These are phyloP conservation scores for Plecotus auritus DNA, from an alignment of 2,113 vertebrate genomes.

Conservation along the genomic window DNA sequence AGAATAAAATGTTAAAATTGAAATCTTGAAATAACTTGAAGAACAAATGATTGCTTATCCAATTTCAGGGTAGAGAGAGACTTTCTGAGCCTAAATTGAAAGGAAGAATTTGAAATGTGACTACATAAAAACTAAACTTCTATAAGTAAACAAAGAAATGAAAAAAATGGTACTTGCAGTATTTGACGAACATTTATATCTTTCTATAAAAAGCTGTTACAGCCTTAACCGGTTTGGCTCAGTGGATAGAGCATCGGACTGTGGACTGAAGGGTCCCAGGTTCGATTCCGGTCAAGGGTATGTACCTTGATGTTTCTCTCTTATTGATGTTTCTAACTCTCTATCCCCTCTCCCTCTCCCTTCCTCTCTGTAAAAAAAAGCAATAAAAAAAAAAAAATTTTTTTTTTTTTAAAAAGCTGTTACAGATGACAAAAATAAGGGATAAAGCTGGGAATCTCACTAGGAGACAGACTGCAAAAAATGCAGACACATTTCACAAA, in stretches of 20 bases:
- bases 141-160: not conserved
- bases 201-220: conserved; percentile 7
- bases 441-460: not conserved
- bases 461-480: not conserved
- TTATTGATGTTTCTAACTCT: too few species aligned
- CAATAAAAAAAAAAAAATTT: too few species aligned
- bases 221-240: not conserved
- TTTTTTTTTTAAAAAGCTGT: not conserved
- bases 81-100: conserved; percentile 12
- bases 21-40: not conserved
- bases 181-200: not conserved
- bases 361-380: too few species aligned
- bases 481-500: not conserved
- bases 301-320: too few species aligned
- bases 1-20: not conserved
- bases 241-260: too few species aligned
- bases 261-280: too few species aligned
- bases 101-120: not conserved
- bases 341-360: too few species aligned
- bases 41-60: not conserved
- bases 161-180: not conserved
- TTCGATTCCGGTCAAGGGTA: too few species aligned
- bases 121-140: not conserved
- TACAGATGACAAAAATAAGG: not conserved
- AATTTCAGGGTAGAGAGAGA: not conserved